Evolutionary conservation across 64 coral and sea anemone genomes (phyloP), one percentile per base, ranked within the genome.

Genomic region (Montipora foliosa): DNA sequence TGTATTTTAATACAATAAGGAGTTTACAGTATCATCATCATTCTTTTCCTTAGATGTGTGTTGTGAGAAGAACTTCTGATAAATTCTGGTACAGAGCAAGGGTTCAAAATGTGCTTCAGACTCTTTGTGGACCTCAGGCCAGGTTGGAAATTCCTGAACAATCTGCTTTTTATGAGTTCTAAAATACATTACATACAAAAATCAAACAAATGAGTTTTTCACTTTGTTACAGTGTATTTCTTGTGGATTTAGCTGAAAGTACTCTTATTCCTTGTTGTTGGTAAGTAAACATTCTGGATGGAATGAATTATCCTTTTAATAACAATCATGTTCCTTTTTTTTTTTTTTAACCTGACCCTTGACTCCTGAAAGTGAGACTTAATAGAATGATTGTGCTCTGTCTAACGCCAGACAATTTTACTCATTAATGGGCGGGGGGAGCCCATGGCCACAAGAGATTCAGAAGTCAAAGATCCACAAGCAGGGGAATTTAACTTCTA

Each of bases 1-100:
- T 29, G 29, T 29, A 29, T 29, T 29, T 29, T 37, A 37, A 37
- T 37, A 37, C 37, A 37, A 37, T 37, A 37, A 37, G 37, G 37
- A 37, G 37, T 37, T 37, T 37, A 37, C 37, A 37, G 37, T 37
- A 11, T 57, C 53, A 57, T 45, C 10, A 20, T 78, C 3, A 24
- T 19, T 15, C 8, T 7, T 87, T 5, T 19, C 79, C 25, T n/a
- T 21, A 98, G 97, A 87, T 98, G 62, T 98, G 94, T 92, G 94
- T 93, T 4, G 92, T 98, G 20, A 89, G 89, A n/a, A 84, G 97
- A 17, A 95, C 97, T 12, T 95, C 94, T 44, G 97, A 98, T 71
- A 95, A 89, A 89, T 95, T 92, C 67, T 98, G 97, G 97, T 98
- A 98, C 60, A 92, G 97, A 16, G 97, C 97, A 45, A 98, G 94